Conservation (phyloP, 2,113 vertebrate genomes). For the Hystrix cristata region DNA sequence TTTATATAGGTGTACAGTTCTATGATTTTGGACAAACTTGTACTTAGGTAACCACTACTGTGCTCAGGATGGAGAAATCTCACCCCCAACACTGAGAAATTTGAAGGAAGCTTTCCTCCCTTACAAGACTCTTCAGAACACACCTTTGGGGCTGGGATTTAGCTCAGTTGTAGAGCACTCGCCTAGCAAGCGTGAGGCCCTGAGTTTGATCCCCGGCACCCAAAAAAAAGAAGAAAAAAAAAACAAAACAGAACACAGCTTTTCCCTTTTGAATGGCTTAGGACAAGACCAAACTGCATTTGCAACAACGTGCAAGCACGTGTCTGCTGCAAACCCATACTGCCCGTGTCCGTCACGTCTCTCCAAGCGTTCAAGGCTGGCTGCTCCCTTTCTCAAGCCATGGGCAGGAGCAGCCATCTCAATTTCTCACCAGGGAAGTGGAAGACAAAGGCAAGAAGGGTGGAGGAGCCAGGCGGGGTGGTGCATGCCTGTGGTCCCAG, state of each 20-base stretch:
- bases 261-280: background rate
- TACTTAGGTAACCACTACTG: background rate
- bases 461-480: background rate
- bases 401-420: no score
- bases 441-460: no score
- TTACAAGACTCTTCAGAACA: fast-evolving
- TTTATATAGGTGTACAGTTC: background rate
- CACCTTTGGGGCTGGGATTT: no score
- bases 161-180: no score
- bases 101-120: background rate
- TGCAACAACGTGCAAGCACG: background rate
- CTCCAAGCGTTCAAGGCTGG: background rate
- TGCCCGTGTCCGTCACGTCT: background rate
- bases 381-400: background rate
- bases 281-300: background rate
- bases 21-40: background rate
- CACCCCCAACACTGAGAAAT: background rate
- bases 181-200: no score
- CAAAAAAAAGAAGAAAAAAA: no score
- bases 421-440: background rate
- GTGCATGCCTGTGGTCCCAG: background rate
- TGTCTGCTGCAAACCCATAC: background rate
- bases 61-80: background rate
- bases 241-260: background rate
- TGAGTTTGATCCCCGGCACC: no score